Base-by-base conservation (phyloP, 2,888 invertebrate genomes). In the Tetanocera ferruginea region DNA sequence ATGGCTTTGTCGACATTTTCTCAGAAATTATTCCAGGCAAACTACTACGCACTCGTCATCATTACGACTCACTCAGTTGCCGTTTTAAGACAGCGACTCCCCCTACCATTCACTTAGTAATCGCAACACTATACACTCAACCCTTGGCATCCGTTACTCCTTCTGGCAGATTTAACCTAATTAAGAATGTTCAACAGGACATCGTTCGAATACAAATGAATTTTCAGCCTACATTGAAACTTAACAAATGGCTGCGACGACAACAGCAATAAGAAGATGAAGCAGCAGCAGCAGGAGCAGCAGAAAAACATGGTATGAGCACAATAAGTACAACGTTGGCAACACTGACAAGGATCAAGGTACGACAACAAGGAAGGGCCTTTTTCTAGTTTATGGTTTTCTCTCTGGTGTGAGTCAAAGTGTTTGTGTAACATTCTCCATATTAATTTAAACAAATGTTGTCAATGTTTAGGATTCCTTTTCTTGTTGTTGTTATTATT, bases 101-200 rank as follows among this genome's bases (percentile, higher is more conserved):
- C 34, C 28, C 25, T 23, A 64, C 34, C n/a, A 43, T 43, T 28
- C 11, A 75, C 17, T 25, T 34, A 23, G 19, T 55, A 34, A 9
- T 64, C 23, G 23, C 25, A 17, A 51, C n/a, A 52, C 17, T 5
- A 75, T 6, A 14, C 73, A 51, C 76, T 23, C 49, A 57, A 11
- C 34, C 72, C 78, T 79, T 77, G 23, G 69, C 62, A 55, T 76
- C 79, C 81, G 78, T 64, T 78, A 80, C 78, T 76, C 73, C 78
- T 81, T 79, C 76, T 82, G 86, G 87, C 86, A 86, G 87, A 88
- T 86, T 88, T 87, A 87, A 87, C 87, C 87, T 87, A 87, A 87
- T 87, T 87, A 87, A 87, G 87, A 87, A 86, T 87, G 87, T 87
- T 87, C 83, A 87, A 86, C 87, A 87, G 86, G 85, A 88, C 88